These are phyloP conservation scores for Agriopis aurantiaria DNA, from an alignment of 2,888 invertebrate genomes.

Conservation along the genomic window DNA sequence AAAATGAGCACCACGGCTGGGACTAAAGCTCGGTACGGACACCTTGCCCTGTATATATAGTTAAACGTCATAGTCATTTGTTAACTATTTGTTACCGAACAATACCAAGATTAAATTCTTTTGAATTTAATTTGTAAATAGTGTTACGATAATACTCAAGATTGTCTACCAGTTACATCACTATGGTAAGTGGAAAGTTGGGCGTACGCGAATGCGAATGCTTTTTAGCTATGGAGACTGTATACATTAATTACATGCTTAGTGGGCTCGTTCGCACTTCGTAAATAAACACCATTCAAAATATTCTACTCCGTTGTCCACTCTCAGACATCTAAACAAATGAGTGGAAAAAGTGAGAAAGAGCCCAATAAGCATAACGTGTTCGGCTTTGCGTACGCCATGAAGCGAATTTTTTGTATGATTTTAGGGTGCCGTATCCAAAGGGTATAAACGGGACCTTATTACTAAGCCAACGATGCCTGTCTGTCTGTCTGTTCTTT, in stretches of 20 bases:
- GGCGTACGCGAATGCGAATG: conserved; percentile 76
- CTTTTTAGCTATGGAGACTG: conserved; percentile 52
- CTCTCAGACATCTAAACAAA: too few relatives aligned
- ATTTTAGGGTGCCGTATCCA: conserved; percentile 6
- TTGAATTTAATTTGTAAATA: conserved; percentile 64
- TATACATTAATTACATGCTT: conserved; percentile 30
- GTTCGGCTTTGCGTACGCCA: conserved; percentile 40
- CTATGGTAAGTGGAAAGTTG: conserved; percentile 41
- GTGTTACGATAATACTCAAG: conserved; percentile 40
- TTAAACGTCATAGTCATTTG: conserved; percentile 74
- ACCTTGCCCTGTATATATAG: conserved; percentile 64
- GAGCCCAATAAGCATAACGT: conserved; percentile 8
- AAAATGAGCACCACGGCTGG: conserved; percentile 86
- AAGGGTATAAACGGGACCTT: too few relatives aligned
- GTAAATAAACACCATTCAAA: background rate
- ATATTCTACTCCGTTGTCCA: background rate
- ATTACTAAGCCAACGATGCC: too few relatives aligned
- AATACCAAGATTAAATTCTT: conserved; percentile 57
- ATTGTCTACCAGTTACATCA: conserved; percentile 43
- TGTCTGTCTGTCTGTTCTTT: too few relatives aligned
- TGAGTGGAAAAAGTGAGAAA: background rate
- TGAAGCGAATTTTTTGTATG: conserved; percentile 42
- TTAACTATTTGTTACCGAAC: conserved; percentile 78
- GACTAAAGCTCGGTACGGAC: conserved; percentile 68
- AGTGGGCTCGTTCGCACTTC: conserved; percentile 5